phyloP scores from a whole-genome alignment of 2,888 invertebrate species.

The Catocala nupta region DNA sequence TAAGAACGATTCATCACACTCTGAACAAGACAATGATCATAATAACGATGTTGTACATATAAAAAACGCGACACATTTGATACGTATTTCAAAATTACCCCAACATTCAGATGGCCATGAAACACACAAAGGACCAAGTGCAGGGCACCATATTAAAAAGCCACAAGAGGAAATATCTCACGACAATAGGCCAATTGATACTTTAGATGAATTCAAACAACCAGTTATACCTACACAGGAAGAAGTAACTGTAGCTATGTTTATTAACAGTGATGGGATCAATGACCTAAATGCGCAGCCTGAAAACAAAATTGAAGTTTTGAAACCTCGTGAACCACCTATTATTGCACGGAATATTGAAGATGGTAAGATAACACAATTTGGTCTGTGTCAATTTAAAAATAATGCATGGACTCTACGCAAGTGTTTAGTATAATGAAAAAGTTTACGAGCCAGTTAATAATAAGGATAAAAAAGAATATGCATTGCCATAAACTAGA shows the following conservation, averaged over 20 bases:
- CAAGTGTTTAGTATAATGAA: too few relatives aligned
- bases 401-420: too few relatives aligned
- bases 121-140: too few relatives aligned
- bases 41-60: constrained; percentile 9
- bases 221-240: background rate
- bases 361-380: background rate
- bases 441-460: too few relatives aligned
- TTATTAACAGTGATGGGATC: background rate
- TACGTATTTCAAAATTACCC: constrained; percentile 29
- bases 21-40: background rate
- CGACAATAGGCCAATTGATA: background rate
- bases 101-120: background rate
- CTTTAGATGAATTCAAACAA: background rate
- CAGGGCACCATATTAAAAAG: background rate
- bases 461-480: too few relatives aligned
- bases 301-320: background rate
- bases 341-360: background rate
- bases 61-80: constrained; percentile 35
- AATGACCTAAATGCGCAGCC: background rate
- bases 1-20: background rate
- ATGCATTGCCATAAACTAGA: too few relatives aligned
- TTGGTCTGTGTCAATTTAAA: background rate
- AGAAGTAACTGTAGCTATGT: background rate
- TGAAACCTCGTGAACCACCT: background rate
- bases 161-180: background rate